Evolutionary conservation across 2,797 vertebrate genomes (phyloP).

Genomic region (Sebastes wilsoni): DNA sequence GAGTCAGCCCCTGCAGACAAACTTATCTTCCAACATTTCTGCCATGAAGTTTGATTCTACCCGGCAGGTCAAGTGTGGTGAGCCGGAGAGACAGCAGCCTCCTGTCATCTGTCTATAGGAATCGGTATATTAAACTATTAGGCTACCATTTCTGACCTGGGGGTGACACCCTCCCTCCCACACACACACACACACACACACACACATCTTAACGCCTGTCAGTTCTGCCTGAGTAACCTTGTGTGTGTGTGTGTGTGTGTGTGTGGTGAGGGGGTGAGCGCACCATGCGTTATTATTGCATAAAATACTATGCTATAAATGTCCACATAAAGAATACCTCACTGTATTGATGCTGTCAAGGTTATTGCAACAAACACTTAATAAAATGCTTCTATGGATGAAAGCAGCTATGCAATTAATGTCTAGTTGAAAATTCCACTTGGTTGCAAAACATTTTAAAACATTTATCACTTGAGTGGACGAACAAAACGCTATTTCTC

Average conservation of each 20-base stretch:
- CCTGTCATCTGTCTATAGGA: slow-evolving; percentile 63
- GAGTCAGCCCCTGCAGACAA: not conserved
- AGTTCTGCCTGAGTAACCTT: slow-evolving; percentile 58
- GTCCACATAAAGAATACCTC: slow-evolving; percentile 7
- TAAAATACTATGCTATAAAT: slow-evolving; percentile 20
- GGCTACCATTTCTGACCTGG: slow-evolving; percentile 52
- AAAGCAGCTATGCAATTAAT: not conserved
- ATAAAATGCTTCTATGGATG: rapidly evolving
- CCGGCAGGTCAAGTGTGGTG: slow-evolving; percentile 5
- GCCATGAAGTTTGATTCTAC: slow-evolving; percentile 2
- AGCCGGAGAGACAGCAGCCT: slow-evolving; percentile 49
- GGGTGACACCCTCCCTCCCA: slow-evolving; percentile 38
- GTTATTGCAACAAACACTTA: not conserved
- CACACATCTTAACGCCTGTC: slow-evolving; percentile 50
- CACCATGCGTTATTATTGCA: slow-evolving; percentile 12
- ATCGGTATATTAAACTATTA: slow-evolving; percentile 61
- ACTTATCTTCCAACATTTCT: not conserved
- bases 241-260: slow-evolving; percentile 6
- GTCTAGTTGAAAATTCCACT: not conserved
- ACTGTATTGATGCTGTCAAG: not conserved
- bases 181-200: not conserved
- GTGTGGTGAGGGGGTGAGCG: not conserved
- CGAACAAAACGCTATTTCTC: not conserved
- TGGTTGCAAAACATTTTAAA: not conserved
- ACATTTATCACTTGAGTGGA: not conserved